A percentile compares a stretch with the other conserved stretches of the same genome.
Evolutionary conservation across 2,888 invertebrate species (phyloP).

Genomic region (Drosophila glabriapex): DNA sequence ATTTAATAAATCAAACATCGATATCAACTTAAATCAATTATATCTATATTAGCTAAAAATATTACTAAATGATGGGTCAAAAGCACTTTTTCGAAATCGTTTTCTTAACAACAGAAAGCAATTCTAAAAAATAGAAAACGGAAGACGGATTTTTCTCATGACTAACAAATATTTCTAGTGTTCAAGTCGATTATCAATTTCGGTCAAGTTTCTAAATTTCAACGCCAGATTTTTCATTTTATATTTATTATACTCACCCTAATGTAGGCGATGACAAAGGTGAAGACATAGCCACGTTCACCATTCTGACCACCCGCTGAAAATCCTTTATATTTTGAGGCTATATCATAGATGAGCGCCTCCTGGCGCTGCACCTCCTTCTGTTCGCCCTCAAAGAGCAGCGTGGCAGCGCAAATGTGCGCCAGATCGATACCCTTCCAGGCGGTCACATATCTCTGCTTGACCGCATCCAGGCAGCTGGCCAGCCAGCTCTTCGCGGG

Average conservation of each 20-base stretch:
- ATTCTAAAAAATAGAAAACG: neutral
- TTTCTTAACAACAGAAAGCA: neutral
- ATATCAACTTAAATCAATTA: neutral
- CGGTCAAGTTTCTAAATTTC: neutral
- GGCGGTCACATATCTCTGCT: slow-evolving; percentile 94
- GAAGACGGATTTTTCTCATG: neutral
- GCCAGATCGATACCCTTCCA: slow-evolving; percentile 94
- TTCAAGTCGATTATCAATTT: neutral
- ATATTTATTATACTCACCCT: slow-evolving; percentile 88
- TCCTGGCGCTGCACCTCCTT: slow-evolving; percentile 92
- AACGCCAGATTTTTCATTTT: neutral
- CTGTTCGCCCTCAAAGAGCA: slow-evolving; percentile 94
- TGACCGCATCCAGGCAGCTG: slow-evolving; percentile 90
- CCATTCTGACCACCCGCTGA: slow-evolving; percentile 97
- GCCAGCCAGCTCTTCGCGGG: slow-evolving; percentile 88
- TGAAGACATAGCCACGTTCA: slow-evolving; percentile 96
- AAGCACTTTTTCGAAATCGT: neutral
- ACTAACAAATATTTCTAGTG: neutral
- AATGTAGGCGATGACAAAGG: slow-evolving; percentile 99
- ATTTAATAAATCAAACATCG: neutral
- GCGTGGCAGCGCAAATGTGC: slow-evolving; percentile 95
- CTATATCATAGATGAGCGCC: slow-evolving; percentile 92
- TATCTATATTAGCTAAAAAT: neutral
- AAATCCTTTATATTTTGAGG: slow-evolving; percentile 91
- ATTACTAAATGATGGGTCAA: neutral